These are phyloP conservation scores for Myrmecophaga tridactyla DNA, from an alignment of 2,113 vertebrate species.

Conservation along the genomic window DNA sequence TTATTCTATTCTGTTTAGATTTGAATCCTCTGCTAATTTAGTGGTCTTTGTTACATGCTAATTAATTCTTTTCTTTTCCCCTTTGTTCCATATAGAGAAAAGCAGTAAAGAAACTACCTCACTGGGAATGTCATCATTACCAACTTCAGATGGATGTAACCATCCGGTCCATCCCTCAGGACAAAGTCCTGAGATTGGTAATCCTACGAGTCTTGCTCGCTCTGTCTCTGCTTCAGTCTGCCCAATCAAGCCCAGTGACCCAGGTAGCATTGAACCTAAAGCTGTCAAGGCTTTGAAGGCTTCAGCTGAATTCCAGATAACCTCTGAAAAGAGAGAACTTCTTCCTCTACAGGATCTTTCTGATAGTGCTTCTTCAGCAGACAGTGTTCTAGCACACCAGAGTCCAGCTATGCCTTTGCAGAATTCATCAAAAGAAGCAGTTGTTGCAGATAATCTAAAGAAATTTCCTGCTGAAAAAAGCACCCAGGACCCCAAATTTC, in stretches of 20 bases:
- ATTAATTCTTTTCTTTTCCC: conserved; percentile 43
- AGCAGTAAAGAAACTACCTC: conserved; percentile 99
- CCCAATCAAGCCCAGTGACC: conserved; percentile 68
- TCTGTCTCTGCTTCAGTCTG: conserved; percentile 84
- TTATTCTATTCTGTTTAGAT: conserved; percentile 7
- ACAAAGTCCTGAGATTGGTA: conserved; percentile 81
- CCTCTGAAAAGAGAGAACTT: conserved; percentile 53
- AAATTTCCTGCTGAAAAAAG: conserved; percentile 43
- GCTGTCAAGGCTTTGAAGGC: conserved; percentile 63
- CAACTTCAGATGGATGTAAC: conserved; percentile 86
- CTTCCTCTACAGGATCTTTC: conserved; percentile 70
- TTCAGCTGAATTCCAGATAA: conserved; percentile 69
- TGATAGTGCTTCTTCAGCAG: conserved; percentile 55
- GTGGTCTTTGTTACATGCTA: background rate
- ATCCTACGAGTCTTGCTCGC: conserved; percentile 83
- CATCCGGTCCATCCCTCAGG: conserved; percentile 84
- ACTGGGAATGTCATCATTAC: conserved; percentile 90
- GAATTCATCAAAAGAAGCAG: conserved; percentile 57
- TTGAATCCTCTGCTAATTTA: background rate
- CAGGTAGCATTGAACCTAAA: conserved; percentile 65
- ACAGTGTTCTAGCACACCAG: background rate
- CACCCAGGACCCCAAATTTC: conserved; percentile 31
- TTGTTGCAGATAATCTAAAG: conserved; percentile 44
- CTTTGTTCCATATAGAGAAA: conserved; percentile 82
- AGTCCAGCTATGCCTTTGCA: conserved; percentile 66